These are phyloP conservation scores for Monochamus saltuarius DNA, from an alignment of 1,140 invertebrate genomes.

Conservation along the genomic window DNA sequence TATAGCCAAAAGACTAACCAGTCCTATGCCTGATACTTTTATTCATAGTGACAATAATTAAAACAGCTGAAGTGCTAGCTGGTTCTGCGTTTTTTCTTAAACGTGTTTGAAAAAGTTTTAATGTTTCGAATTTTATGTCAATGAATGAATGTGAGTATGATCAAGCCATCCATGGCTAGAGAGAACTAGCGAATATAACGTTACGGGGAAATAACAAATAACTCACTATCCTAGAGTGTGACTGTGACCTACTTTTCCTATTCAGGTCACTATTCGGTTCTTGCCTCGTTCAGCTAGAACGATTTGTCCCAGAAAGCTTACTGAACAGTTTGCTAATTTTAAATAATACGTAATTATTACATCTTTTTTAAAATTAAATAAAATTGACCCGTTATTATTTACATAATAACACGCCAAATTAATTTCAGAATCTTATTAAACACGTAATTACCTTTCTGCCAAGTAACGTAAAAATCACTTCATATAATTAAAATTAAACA, in stretches of 20 bases:
- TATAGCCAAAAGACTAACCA: too few relatives aligned
- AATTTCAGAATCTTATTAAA: too few relatives aligned
- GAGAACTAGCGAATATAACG: background rate
- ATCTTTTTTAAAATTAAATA: slow-evolving; percentile 4
- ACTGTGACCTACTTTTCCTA: slow-evolving; percentile 33
- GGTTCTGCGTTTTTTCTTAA: too few relatives aligned
- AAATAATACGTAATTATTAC: slow-evolving; percentile 16
- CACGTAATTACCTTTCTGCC: too few relatives aligned
- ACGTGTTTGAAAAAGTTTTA: too few relatives aligned
- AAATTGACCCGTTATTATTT: too few relatives aligned
- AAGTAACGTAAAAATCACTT: too few relatives aligned
- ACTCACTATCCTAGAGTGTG: slow-evolving; percentile 30
- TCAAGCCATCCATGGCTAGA: background rate
- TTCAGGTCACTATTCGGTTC: slow-evolving; percentile 33
- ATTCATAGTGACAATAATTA: too few relatives aligned
- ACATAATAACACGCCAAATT: too few relatives aligned
- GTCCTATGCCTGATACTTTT: too few relatives aligned
- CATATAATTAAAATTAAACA: too few relatives aligned
- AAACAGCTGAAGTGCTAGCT: too few relatives aligned
- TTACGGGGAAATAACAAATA: slow-evolving; percentile 21
- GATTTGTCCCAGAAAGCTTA: slow-evolving; percentile 32
- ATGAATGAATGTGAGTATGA: background rate
- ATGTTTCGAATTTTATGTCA: background rate
- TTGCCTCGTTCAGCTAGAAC: slow-evolving; percentile 28
- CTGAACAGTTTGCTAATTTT: slow-evolving; percentile 11